These are phyloP conservation scores for Pollenia labialis DNA, from an alignment of 2,888 invertebrate genomes.

Conservation along the genomic window DNA sequence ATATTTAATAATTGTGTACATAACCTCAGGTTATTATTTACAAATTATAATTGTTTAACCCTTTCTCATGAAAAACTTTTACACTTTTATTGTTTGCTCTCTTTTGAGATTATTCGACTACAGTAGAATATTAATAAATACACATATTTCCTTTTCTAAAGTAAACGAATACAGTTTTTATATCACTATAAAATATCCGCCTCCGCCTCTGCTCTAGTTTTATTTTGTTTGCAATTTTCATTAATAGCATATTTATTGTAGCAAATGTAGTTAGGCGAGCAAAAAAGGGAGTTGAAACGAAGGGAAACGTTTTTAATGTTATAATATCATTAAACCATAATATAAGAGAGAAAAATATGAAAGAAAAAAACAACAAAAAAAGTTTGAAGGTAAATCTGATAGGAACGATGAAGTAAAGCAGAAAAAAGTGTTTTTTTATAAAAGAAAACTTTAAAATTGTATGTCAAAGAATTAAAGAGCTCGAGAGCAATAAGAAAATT, in stretches of 20 bases:
- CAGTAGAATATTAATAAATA: slow-evolving; percentile 40
- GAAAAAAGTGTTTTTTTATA: slow-evolving; percentile 7
- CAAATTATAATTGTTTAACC: slow-evolving; percentile 58
- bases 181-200: not conserved
- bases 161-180: not conserved
- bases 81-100: slow-evolving; percentile 52
- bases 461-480: not conserved
- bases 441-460: slow-evolving; percentile 26
- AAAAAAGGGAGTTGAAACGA: not conserved
- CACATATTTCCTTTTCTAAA: not conserved
- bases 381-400: slow-evolving; percentile 28
- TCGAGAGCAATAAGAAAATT: not conserved
- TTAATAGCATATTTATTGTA: slow-evolving; percentile 43
- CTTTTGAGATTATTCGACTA: slow-evolving; percentile 15
- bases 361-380: too few species aligned
- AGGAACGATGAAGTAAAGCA: slow-evolving; percentile 3
- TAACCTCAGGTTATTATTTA: slow-evolving; percentile 60
- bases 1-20: slow-evolving; percentile 53
- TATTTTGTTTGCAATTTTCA: slow-evolving; percentile 35
- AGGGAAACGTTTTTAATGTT: slow-evolving; percentile 8
- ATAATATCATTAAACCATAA: slow-evolving; percentile 44
- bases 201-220: not conserved
- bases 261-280: slow-evolving; percentile 16
- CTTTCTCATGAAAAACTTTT: slow-evolving; percentile 39
- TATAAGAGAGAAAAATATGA: slow-evolving; percentile 8